Conservation (phyloP, 2,888 invertebrate genomes). For the Ryuthela nishihirai region DNA sequence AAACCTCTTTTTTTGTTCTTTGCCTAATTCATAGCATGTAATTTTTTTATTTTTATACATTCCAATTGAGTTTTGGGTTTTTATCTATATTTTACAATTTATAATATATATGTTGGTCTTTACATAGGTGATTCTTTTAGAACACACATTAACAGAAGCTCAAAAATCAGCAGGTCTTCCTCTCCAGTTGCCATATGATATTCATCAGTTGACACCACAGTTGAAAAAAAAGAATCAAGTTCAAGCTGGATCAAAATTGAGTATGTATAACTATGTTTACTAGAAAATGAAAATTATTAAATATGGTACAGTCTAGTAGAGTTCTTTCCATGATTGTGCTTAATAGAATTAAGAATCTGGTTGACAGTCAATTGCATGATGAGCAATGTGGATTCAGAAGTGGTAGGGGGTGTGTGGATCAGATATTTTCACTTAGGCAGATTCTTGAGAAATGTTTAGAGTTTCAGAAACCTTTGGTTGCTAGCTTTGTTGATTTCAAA, state of each 20-base stretch:
- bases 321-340: no score
- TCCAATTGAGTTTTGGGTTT: background rate
- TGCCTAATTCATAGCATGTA: background rate
- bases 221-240: conserved; percentile 35
- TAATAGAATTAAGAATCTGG: no score
- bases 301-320: no score
- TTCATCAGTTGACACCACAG: conserved; percentile 40
- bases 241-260: conserved; percentile 23
- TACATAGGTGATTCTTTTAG: conserved; percentile 64
- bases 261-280: conserved; percentile 7
- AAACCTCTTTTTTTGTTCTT: no score
- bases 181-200: conserved; percentile 45
- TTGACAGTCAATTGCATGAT: no score
- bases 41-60: background rate
- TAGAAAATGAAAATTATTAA: background rate
- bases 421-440: no score
- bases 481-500: no score
- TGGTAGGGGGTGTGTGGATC: no score
- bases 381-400: no score
- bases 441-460: no score
- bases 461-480: no score
- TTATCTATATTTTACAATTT: background rate
- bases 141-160: conserved; percentile 78
- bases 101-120: no score
- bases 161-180: conserved; percentile 79